Percentiles rank a stretch among this genome's conserved stretches.
These are phyloP conservation scores for Odontocolon sp. DNA, from an alignment of 2,888 invertebrate genomes.

Conservation along the genomic window DNA sequence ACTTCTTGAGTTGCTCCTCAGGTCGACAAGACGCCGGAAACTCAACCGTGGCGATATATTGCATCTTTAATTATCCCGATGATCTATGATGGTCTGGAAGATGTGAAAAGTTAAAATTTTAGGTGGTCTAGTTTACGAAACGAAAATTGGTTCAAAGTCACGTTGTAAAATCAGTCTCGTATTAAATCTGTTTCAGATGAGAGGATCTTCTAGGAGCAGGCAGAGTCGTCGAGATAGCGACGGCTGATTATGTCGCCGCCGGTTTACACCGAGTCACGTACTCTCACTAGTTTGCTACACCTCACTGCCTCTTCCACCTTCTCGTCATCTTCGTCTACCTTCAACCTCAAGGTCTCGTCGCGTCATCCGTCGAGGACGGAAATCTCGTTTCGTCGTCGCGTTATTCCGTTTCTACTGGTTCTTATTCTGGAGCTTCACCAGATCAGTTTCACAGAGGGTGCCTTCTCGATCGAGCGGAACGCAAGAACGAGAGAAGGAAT, in stretches of 20 bases:
- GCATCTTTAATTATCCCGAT: no score
- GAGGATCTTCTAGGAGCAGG: slow-evolving; percentile 32
- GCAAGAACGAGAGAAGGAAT: slow-evolving; percentile 2
- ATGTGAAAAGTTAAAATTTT: no score
- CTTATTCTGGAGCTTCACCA: slow-evolving; percentile 24
- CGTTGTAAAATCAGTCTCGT: neutral
- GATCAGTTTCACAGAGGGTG: slow-evolving; percentile 21
- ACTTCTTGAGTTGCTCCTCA: neutral
- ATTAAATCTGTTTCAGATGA: slow-evolving; percentile 58
- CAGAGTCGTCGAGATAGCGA: slow-evolving; percentile 65
- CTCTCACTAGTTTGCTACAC: slow-evolving; percentile 72
- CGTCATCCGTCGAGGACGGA: slow-evolving; percentile 36
- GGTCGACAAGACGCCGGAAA: neutral
- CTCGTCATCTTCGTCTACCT: slow-evolving; percentile 63
- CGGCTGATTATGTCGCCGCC: slow-evolving; percentile 79
- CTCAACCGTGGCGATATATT: no score
- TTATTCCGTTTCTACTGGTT: slow-evolving; percentile 31
- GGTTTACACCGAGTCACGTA: slow-evolving; percentile 69
- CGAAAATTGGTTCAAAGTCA: neutral
- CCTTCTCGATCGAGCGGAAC: slow-evolving; percentile 8
- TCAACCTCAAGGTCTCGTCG: slow-evolving; percentile 48
- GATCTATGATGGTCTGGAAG: no score
- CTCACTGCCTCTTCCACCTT: slow-evolving; percentile 67
- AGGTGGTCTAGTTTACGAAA: no score
- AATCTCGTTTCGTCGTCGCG: neutral